Conservation (phyloP, 2,797 vertebrate genomes). For the Poliocrania exsul region DNA sequence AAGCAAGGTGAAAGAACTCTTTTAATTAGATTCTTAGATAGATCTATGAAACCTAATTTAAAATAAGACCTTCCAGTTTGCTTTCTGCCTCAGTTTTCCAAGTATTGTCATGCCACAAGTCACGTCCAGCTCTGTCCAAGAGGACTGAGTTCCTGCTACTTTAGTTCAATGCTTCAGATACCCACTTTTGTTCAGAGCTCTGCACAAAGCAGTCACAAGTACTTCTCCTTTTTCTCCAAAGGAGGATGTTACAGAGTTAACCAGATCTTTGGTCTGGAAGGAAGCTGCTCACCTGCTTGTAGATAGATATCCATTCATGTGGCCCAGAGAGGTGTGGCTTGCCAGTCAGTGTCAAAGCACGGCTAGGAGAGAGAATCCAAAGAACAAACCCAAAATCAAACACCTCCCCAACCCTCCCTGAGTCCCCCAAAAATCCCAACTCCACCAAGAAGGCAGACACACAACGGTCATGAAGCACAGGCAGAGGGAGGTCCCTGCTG, state of each 20-base stretch:
- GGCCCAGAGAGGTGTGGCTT: not conserved
- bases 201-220: not conserved
- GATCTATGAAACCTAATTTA: not conserved
- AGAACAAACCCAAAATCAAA: not conserved
- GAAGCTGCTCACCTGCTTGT: not conserved
- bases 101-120: not conserved
- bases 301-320: rapidly evolving
- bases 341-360: not conserved
- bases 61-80: not conserved
- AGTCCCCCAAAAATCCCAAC: not conserved
- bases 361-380: not conserved
- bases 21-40: not conserved
- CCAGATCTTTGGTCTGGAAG: not conserved
- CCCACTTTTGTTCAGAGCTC: not conserved
- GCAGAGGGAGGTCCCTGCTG: slow-evolving; percentile 32
- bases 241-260: not conserved
- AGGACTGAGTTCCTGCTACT: not conserved
- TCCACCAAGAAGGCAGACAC: rapidly evolving
- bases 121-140: not conserved
- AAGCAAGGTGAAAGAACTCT: not conserved
- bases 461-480: rapidly evolving
- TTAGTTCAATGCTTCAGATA: not conserved
- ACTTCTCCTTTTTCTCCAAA: not conserved
- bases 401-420: rapidly evolving
- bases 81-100: not conserved